Conservation (phyloP, 2,797 vertebrate genomes). For the Schizothorax lantsangensis region DNA sequence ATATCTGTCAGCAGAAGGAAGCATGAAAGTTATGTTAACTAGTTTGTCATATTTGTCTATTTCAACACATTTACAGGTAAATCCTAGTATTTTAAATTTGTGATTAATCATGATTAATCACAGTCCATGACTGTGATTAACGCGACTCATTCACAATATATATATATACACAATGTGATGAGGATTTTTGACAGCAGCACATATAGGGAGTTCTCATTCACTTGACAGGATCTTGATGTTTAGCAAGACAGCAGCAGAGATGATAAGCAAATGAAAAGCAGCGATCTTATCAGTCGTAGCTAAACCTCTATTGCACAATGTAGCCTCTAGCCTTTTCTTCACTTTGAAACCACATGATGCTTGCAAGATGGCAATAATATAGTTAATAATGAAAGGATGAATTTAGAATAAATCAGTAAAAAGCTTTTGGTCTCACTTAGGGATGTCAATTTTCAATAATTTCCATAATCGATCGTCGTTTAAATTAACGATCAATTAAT, state of each 20-base stretch:
- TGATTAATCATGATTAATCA: too few relatives aligned
- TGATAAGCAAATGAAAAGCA: not conserved
- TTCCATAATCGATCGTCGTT: too few relatives aligned
- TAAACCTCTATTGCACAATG: not conserved
- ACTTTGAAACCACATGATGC: not conserved
- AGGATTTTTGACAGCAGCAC: not conserved
- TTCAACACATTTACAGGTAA: too few relatives aligned
- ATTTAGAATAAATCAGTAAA: not conserved
- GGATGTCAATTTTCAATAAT: too few relatives aligned
- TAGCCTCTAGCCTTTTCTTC: not conserved
- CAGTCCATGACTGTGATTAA: too few relatives aligned
- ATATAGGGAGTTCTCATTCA: not conserved
- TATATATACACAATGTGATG: not conserved
- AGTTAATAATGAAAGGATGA: not conserved
- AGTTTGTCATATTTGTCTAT: too few relatives aligned
- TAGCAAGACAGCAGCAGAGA: not conserved
- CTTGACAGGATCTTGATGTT: not conserved
- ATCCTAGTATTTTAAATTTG: too few relatives aligned
- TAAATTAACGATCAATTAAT: too few relatives aligned
- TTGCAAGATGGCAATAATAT: not conserved
- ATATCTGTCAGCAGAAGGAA: too few relatives aligned
- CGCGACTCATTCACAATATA: too few relatives aligned
- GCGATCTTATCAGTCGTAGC: slow-evolving; percentile 1
- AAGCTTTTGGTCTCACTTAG: not conserved
- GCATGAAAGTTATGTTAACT: too few relatives aligned